Evolutionary conservation across 2,888 invertebrate genomes (phyloP).

Genomic region (Thelaira solivaga): DNA sequence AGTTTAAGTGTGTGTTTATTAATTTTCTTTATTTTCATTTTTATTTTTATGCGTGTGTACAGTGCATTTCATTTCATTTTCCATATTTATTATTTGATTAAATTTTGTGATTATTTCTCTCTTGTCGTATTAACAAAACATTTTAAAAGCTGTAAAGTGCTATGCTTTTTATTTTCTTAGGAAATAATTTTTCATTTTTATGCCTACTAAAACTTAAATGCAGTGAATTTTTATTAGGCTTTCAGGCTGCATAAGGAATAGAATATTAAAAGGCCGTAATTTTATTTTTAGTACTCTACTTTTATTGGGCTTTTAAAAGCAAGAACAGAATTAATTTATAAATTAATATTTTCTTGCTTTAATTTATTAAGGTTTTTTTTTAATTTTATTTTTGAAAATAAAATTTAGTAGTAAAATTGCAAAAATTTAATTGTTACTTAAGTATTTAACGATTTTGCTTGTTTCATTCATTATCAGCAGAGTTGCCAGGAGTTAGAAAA

Average conservation of each 20-base stretch:
- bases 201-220: neutral
- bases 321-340: too few species aligned
- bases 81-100: slow-evolving; percentile 31
- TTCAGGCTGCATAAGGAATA: neutral
- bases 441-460: too few species aligned
- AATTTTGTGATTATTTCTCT: slow-evolving; percentile 35
- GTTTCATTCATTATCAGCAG: too few species aligned
- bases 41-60: neutral
- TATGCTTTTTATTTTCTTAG: too few species aligned
- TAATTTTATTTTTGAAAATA: too few species aligned
- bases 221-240: neutral
- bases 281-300: neutral
- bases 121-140: slow-evolving; percentile 11
- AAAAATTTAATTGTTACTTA: too few species aligned
- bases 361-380: too few species aligned
- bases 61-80: slow-evolving; percentile 7
- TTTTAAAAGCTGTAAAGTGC: neutral
- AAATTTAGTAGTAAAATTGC: too few species aligned
- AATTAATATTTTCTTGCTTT: too few species aligned
- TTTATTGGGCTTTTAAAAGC: too few species aligned
- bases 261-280: neutral
- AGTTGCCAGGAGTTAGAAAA: too few species aligned
- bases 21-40: neutral
- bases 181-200: neutral
- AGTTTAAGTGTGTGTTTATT: neutral